Base-by-base conservation (phyloP, 2,797 vertebrate species). In the Cirrhinus mrigala region DNA sequence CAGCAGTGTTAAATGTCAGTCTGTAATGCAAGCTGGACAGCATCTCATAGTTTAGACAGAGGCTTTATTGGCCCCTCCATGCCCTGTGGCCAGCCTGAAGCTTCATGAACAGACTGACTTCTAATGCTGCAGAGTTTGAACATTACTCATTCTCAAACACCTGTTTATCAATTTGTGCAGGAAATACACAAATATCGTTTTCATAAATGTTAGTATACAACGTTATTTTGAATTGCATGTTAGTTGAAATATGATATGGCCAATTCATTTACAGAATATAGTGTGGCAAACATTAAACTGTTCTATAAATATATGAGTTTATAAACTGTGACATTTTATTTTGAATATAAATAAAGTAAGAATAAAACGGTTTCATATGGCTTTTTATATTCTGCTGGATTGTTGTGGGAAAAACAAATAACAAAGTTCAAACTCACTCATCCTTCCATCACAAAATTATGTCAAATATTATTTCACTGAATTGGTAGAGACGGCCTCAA, bases 1-100 rank as follows among this genome's bases (percentile, higher is more conserved):
- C 93, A 93, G 92, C 93, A 90, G 90, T 92, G 93, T 94, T 95
- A 95, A 96, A 96, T 96, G 95, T 96, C 95, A 96, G 92, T 91
- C 91, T 93, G 89, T 94, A 94, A 95, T 94, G 94, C 94, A 93
- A 93, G 94, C 94, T 96, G 95, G 94, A 93, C 93, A 94, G 92
- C 93, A 93, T 94, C 93, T 94, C 93, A 93, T 89, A 93, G 91
- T 94, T 92, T 94, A 94, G 92, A 94, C 91, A 92, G 60, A 37
- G 74, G 90, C 94, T 94, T 93, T 89, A 92, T 92, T 96, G 95
- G 94, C 93, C 94, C 94, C 90, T 92, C 93, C 91, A 94, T 94
- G 94, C 94, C 95, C 94, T 93, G 92, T 94, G 94, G 94, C 94
- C 85, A 89, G 92, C 92, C 90, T 92, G 94, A 89, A 93, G 94